Base-by-base conservation (phyloP, 2,113 vertebrate species). In the Gadus macrocephalus region DNA sequence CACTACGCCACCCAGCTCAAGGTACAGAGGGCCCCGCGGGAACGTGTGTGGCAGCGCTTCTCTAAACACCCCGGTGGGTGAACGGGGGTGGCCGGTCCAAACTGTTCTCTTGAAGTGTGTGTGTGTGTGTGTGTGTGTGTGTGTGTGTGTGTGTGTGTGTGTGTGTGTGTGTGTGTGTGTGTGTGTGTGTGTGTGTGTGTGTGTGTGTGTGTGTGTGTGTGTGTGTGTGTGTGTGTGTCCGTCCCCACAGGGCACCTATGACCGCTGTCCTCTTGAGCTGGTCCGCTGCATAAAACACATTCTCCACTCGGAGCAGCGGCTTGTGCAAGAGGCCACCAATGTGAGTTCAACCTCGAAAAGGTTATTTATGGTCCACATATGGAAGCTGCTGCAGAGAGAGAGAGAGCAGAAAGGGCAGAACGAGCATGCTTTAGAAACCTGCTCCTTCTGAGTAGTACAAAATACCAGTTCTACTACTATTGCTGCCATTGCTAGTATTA, bases 271-370 rank as follows among this genome's bases (percentile, higher is more conserved):
- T 55, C 86, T 98, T 90, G 96, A 98, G 77, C 85, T 98, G 78
- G 96, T 98, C 58, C 93, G 95, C 78, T 97, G 96, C 77, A 98
- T 98, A 80, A 94, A 95, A 80, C 96, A 98, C 86, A 98, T 98
- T 81, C 89, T 98, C 28, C 95, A 95, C 89, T 95, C 96, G 0
- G 96, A 98, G 75, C 94, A 97, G 89, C 91, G 95, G 74, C 92
- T 98, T 64, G 95, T 98, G 74, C 93, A 93, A 67, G 96, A 97
- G 83, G 94, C 95, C 0, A 95, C 92, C 55, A 95, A 96, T 0
- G 96, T 98, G 89, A 95, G 96, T 81, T 53, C 1, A 12, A 49
- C 5, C 8, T 49, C 9, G 2, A 49, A 42, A 25, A 25, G 8
- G 9, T 14, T 49, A 14, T 49, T 49, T 49, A 49, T 49, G 42